Evolutionary conservation across 2,797 vertebrate species (phyloP).

Genomic region (Lophius americanus): DNA sequence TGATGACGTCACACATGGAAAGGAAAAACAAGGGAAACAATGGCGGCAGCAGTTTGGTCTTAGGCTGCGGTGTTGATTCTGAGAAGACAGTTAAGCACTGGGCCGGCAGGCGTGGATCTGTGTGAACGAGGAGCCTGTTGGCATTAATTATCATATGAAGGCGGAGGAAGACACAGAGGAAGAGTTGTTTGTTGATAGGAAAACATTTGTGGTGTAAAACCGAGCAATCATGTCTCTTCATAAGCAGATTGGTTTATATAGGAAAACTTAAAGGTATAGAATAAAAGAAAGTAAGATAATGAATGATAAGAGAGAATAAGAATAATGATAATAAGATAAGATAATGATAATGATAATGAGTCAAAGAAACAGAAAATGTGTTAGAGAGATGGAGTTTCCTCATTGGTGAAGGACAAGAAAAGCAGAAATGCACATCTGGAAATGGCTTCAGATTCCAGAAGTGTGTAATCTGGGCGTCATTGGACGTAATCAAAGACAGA

Average conservation of each 20-base stretch:
- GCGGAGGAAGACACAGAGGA: too few species aligned
- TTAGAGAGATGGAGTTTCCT: neutral
- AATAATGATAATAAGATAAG: constrained; percentile 5
- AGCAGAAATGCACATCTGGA: constrained; percentile 23
- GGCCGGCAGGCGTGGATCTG: too few species aligned
- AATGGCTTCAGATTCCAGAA: constrained; percentile 32
- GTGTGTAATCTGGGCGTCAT: constrained; percentile 31
- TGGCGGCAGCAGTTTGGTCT: too few species aligned
- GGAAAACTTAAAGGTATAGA: constrained; percentile 34
- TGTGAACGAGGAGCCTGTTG: too few species aligned
- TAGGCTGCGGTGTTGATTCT: too few species aligned
- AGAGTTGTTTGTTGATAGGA: too few species aligned
- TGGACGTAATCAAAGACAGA: constrained; percentile 72
- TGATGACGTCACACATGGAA: too few species aligned
- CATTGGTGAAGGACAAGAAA: neutral
- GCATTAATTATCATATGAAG: too few species aligned
- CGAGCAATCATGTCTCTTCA: too few species aligned
- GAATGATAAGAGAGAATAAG: neutral
- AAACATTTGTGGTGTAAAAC: too few species aligned
- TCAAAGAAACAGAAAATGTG: constrained; percentile 17
- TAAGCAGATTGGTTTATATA: constrained; percentile 30
- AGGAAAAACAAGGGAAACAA: too few species aligned
- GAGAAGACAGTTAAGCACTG: too few species aligned
- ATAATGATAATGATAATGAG: constrained; percentile 7
- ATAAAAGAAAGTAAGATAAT: constrained; percentile 11